Evolutionary conservation across 2,888 invertebrate genomes (phyloP), one percentile per base, ranked within the genome.

Genomic region (Drosophila rubida): DNA sequence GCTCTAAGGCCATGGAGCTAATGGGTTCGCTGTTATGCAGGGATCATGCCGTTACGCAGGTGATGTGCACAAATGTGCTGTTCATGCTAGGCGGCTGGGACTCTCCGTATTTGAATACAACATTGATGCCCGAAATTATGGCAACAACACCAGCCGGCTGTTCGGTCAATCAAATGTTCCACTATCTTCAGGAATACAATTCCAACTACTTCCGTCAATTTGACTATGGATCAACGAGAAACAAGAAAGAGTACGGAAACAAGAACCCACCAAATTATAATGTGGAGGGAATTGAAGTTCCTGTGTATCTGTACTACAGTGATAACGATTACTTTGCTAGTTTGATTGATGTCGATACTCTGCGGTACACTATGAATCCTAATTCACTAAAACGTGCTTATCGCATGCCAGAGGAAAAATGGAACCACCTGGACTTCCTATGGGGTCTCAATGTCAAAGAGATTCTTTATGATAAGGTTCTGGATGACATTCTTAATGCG

Each of bases 321-420:
- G 90, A 90, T 35, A 90, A 89, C 16, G 89, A 89, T 32, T 89
- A 90, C 32, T 78, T 89, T 13, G 80, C 89, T 7, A 78, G 85
- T n/a, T 44, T 90, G 1, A 78, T 90, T 0, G 89, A 89, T 53
- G 90, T 89, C 6, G 89, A 90, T 19, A 54, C 45, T n/a, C 68
- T 89, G n/a, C 70, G 87, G 1, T 54, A 54, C 9, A 50, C 57
- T 4, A 58, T 89, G 58, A 68, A 73, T 5, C 73, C 69, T 0
- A 25, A 16, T 1, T 42, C 73, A 0, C n/a, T 89, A 0, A 76
- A 55, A 14, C 60, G 78, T 0, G 88, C 89, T 0, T 89, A 89
- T 41, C 80, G 82, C 1, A 11, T 89, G 61, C 88, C 88, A 7
- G 59, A 90, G 49, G 39, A 39, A 0, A 83, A 78, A 30, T 89